These are phyloP conservation scores for Drosophila maculinotata DNA, from an alignment of 2,888 invertebrate genomes.

Conservation along the genomic window DNA sequence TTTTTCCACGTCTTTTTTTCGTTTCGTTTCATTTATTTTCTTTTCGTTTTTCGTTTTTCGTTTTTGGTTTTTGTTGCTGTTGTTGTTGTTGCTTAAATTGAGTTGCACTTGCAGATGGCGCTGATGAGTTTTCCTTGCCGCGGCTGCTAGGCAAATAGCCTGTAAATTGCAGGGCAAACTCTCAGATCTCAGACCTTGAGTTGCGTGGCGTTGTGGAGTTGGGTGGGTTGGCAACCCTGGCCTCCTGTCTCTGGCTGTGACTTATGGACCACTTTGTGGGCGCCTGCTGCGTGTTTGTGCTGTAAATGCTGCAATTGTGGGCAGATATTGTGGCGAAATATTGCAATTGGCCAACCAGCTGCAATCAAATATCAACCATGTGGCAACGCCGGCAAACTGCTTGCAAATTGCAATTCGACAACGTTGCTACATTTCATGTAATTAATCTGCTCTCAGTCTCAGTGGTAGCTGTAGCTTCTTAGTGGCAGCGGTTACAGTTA, in stretches of 20 bases:
- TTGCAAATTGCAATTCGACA: no score
- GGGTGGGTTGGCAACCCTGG: neutral
- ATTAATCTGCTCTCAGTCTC: no score
- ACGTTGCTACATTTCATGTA: neutral
- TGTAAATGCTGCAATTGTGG: constrained; percentile 47
- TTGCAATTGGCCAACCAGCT: constrained; percentile 43
- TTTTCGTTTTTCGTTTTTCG: constrained; percentile 16
- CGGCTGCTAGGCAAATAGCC: constrained; percentile 26
- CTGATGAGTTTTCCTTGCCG: constrained; percentile 17
- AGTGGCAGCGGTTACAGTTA: no score
- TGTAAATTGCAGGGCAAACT: constrained; percentile 29
- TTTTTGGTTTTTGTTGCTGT: neutral
- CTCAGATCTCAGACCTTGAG: constrained; percentile 54
- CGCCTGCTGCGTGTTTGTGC: constrained; percentile 37
- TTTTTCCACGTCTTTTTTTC: no score
- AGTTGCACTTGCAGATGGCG: constrained; percentile 47
- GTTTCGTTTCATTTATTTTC: no score
- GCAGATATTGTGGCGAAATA: constrained; percentile 23
- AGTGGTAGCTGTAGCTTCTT: no score
- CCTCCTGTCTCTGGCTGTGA: constrained; percentile 34
- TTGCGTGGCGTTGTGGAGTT: neutral
- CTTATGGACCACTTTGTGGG: constrained; percentile 49
- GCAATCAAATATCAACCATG: constrained; percentile 26
- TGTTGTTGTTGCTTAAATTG: constrained; percentile 34
- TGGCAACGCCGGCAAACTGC: constrained; percentile 34